Conservation (phyloP, 2,888 invertebrate genomes). For the Eristalinus sepulchralis region DNA sequence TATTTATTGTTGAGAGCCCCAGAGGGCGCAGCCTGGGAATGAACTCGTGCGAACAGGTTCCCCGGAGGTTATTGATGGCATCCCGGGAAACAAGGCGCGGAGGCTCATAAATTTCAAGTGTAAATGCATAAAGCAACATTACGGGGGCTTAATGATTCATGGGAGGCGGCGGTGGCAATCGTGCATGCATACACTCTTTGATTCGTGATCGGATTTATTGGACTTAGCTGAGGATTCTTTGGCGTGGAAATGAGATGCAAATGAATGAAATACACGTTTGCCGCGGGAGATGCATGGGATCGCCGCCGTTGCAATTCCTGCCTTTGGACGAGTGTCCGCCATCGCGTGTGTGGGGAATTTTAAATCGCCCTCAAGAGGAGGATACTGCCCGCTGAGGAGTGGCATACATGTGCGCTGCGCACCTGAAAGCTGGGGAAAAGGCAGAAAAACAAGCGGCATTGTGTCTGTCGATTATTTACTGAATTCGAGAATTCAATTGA, state of each 20-base stretch:
- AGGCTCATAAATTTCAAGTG: conserved; percentile 47
- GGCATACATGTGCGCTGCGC: background rate
- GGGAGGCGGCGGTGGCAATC: background rate
- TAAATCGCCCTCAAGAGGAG: background rate
- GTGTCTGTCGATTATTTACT: background rate
- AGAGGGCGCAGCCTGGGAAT: background rate
- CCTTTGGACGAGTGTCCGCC: background rate
- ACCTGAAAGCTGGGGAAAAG: background rate
- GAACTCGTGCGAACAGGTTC: conserved; percentile 50
- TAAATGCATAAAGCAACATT: conserved; percentile 36
- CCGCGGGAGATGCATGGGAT: background rate
- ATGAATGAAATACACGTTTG: conserved; percentile 2
- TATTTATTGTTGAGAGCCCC: conserved; percentile 14
- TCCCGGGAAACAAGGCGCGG: conserved; percentile 32
- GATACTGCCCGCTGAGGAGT: background rate
- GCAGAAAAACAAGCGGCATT: background rate
- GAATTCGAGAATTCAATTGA: background rate
- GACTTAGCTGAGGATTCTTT: conserved; percentile 1
- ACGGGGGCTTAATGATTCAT: conserved; percentile 30
- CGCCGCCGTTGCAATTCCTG: background rate
- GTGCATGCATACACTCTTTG: background rate
- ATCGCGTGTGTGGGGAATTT: background rate
- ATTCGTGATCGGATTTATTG: conserved; percentile 33
- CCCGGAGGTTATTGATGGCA: conserved; percentile 41
- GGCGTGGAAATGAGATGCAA: conserved; percentile 3